Conservation (phyloP, 2,888 invertebrate species). For the Melanostoma scalare region DNA sequence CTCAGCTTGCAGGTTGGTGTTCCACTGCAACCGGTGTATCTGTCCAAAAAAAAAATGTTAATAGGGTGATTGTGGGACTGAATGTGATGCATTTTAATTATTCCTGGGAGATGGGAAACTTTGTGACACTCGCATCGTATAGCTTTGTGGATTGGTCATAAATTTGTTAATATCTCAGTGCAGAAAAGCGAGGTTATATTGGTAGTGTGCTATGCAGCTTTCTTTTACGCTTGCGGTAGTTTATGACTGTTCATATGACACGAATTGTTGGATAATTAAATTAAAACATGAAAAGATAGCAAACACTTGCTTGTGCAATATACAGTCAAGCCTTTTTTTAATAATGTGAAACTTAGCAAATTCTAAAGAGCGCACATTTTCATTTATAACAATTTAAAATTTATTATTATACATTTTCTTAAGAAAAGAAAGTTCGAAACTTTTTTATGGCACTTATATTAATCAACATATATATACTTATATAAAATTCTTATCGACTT, state of each 20-base stretch:
- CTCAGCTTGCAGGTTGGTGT: not conserved
- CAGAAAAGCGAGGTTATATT: not conserved
- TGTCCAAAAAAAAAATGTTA: constrained; percentile 55
- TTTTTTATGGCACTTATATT: constrained; percentile 21
- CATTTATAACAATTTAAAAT: too few relatives aligned
- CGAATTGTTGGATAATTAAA: constrained; percentile 12
- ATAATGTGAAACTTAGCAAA: too few relatives aligned
- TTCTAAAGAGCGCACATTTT: too few relatives aligned
- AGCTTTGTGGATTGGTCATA: constrained; percentile 36
- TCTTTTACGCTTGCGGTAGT: constrained; percentile 13
- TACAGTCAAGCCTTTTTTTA: too few relatives aligned
- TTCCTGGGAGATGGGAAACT: constrained; percentile 8
- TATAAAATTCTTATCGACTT: constrained; percentile 72
- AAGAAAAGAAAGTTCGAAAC: not conserved
- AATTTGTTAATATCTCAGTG: constrained; percentile 49
- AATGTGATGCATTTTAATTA: constrained; percentile 64
- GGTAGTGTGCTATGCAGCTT: not conserved
- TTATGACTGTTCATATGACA: constrained; percentile 40
- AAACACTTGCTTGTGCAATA: too few relatives aligned
- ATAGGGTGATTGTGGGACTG: constrained; percentile 52
- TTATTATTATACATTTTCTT: too few relatives aligned
- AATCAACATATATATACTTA: constrained; percentile 6
- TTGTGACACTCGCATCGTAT: not conserved
- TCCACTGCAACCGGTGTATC: constrained; percentile 41
- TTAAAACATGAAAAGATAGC: not conserved